Evolutionary conservation across 2,113 vertebrate genomes (phyloP), one percentile per base, ranked within the genome.

Genomic region (Variabilichromis moorii): DNA sequence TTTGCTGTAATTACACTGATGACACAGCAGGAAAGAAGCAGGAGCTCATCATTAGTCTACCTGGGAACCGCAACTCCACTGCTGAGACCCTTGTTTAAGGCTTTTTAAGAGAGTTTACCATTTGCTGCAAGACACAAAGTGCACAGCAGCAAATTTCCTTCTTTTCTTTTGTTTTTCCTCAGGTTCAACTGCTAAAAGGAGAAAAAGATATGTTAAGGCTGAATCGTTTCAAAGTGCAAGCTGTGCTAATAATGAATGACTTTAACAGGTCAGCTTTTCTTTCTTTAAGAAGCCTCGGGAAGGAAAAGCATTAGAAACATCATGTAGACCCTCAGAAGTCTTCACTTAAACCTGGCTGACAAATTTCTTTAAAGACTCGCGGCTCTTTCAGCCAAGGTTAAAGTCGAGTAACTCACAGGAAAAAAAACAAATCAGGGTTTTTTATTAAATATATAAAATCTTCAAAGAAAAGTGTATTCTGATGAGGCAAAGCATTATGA

Each of bases 1-100:
- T 73, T 78, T 51, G 85, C 89, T 93, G 85, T 94, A 94, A 95
- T 95, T 93, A 93, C 8, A 19, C 40, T 59, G 90, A 89, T 85
- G 63, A 89, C 83, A 92, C 84, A 50, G 90, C 45, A 21, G 89
- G 79, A 86, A 45, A 50, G 4, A 51, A 68, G 55, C 87, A 40
- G 90, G 37, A 86, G 80, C 45, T 89, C 10, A 8, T 93, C 83
- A 68, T 91, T 80, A 90, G 66, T 86, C 51, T 17, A 16, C 81
- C 85, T 89, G 83, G 59, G 87, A 93, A 91, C 51, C 50, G 12
- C 78, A 71, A n/a, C 59, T 66, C 37, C 0, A 12, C 45, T 2
- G 3, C 76, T 2, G 78, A 86, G 80, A 76, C n/a, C 86, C 50
- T 9, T 79, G 73, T 87, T 85, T 90, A 86, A 59, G 80, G 45